A percentile compares a stretch with the other conserved stretches of the same genome.
Evolutionary conservation across 2,113 vertebrate genomes (phyloP).

Genomic region (Xenopus tropicalis): UCB_Xtro_10.0 CM004445.2:75131501-75132000

Average conservation of each 20-base stretch:
- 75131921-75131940: no score
- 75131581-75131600: slow-evolving; percentile 93
- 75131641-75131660: slow-evolving; percentile 88
- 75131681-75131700: slow-evolving; percentile 98
- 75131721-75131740: slow-evolving; percentile 90
- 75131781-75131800: no score
- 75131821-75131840: no score
- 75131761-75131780: slow-evolving; percentile 12
- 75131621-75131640: slow-evolving; percentile 97
- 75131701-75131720: slow-evolving; percentile 98
- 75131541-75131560: slow-evolving; percentile 76
- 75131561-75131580: slow-evolving; percentile 96
- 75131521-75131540: background rate
- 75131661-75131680: slow-evolving; percentile 97
- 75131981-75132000: no score
- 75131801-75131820: no score
- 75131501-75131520: no score
- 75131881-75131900: no score
- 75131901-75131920: no score
- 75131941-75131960: no score
- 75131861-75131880: no score
- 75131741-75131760: slow-evolving; percentile 62
- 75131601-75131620: slow-evolving; percentile 91
- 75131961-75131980: no score
- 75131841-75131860: no score